Evolutionary conservation across 2,113 vertebrate genomes (phyloP).

Genomic region (Irena cyanogastra): DNA sequence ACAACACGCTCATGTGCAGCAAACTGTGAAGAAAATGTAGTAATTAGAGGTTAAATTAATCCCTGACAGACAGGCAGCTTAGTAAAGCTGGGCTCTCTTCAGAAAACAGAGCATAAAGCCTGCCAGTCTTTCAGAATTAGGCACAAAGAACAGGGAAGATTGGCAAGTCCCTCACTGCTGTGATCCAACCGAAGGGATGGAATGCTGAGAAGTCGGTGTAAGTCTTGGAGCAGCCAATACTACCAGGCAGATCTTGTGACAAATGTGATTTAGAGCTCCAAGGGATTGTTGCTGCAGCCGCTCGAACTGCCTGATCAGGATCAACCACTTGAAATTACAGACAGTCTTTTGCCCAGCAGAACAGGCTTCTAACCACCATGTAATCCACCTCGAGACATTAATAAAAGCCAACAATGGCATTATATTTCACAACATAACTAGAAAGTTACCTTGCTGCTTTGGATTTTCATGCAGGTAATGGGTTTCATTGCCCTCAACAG

Average conservation of each 20-base stretch:
- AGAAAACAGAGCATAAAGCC: constrained; percentile 57
- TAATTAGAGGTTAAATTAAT: constrained; percentile 82
- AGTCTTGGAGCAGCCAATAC: constrained; percentile 11
- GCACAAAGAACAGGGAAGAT: constrained; percentile 50
- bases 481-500: background rate
- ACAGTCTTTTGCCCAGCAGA: background rate
- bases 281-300: background rate
- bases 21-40: constrained; percentile 75
- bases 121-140: constrained; percentile 62
- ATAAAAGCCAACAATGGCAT: background rate
- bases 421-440: constrained; percentile 22
- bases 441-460: constrained; percentile 19
- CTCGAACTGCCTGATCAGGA: constrained; percentile 22
- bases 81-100: constrained; percentile 63
- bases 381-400: background rate
- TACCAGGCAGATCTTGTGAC: constrained; percentile 15
- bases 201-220: background rate
- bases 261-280: background rate
- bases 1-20: constrained; percentile 68
- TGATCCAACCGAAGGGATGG: constrained; percentile 18
- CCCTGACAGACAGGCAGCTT: constrained; percentile 74
- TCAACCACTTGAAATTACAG: constrained; percentile 13
- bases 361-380: background rate
- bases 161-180: constrained; percentile 25
- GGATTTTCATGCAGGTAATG: background rate